phyloP scores from a whole-genome alignment of 2,113 vertebrate species.

The Mus pahari region DNA sequence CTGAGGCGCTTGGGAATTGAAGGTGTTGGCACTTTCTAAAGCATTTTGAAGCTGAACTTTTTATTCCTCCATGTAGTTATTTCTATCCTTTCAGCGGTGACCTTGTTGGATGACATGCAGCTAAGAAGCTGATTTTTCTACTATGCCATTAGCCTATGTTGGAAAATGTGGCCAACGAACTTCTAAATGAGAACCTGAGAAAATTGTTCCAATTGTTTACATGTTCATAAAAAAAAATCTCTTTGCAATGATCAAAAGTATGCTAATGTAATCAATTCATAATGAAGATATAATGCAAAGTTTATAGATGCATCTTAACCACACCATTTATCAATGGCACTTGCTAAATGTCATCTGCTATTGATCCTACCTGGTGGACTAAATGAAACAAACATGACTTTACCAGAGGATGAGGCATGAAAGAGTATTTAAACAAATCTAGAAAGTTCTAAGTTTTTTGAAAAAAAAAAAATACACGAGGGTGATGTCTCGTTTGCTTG shows the following conservation, averaged over 20 bases:
- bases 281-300: not conserved
- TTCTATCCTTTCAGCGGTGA: conserved; percentile 63
- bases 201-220: conserved; percentile 42
- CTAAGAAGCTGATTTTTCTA: conserved; percentile 46
- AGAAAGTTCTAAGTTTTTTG: conserved; percentile 36
- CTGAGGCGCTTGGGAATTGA: conserved; percentile 72
- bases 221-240: not conserved
- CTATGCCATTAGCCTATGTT: conserved; percentile 18
- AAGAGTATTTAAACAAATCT: not conserved
- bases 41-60: conserved; percentile 56
- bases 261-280: not conserved
- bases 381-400: not conserved
- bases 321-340: not conserved
- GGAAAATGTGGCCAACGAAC: conserved; percentile 41
- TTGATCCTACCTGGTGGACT: not conserved
- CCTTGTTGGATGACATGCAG: conserved; percentile 33
- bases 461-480: conserved; percentile 4
- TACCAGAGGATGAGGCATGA: not conserved
- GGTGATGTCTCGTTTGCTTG: not conserved
- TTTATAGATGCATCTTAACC: not conserved
- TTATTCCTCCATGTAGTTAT: conserved; percentile 35
- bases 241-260: not conserved
- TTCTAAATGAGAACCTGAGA: conserved; percentile 41
- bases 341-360: not conserved
- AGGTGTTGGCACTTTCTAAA: not conserved